Evolutionary conservation across 1,140 invertebrate genomes (phyloP), one percentile per base, ranked within the genome.

Genomic region (Pogonomyrmex californicus): DNA sequence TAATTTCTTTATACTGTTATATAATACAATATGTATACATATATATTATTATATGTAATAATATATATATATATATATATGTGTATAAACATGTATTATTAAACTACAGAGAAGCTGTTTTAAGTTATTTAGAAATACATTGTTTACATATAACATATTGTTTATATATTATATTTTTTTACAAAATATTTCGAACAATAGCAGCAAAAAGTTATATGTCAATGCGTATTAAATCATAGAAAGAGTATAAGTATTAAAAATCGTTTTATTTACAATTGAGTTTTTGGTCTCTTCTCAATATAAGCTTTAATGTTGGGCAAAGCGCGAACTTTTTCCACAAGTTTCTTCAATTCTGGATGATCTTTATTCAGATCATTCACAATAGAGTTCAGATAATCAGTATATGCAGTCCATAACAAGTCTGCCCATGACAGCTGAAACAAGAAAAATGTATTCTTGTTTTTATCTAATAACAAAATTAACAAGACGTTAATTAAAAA

Each of bases 261-360:
- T 38, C 23, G 9, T 41, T 79, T 70, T n/a, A 66, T 87, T 95
- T 96, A 96, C 86, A 94, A 95, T 51, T 96, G 96, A 51, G 95
- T 94, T 44, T 96, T 94, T 14, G 97, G 97, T 56, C 97, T 95
- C 82, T 96, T 96, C 71, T 96, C 96, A 38, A 97, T 95, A 96
- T 97, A 97, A 44, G 95, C 95, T 90, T 97, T 97, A 88, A 97
- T 96, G 0, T 94, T 92, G 10, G 97, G 97, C 68, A 97, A 85
- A 7, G 94, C 92, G 0, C 95, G 91, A 38, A 97, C 96, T 82
- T 79, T 81, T 2, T 82, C 85, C 17, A 62, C 58, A 4, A 86
- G 7, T 38, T 86, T 86, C 17, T 86, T 86, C 66, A 86, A 73
- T 82, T 70, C 78, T 23, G 85, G 78, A 73, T 86, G 78, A 63